Evolutionary conservation across 2,888 invertebrate species (phyloP), one percentile per base, ranked within the genome.

Genomic region (Himalopsyche tibetana): DNA sequence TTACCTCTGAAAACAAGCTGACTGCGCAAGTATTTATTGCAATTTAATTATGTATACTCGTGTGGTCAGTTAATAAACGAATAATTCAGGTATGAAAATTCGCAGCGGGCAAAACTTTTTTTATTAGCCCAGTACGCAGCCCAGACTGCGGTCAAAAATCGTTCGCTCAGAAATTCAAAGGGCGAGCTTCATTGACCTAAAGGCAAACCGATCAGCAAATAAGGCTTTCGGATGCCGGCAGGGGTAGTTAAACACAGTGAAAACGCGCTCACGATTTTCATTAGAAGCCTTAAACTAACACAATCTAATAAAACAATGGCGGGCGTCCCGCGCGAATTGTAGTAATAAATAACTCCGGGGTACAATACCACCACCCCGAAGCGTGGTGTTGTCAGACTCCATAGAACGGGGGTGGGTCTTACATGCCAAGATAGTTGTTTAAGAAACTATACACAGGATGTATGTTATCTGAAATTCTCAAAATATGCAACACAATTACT

Each of bases 251-350:
- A 80, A 80, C 80, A 80, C 80, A 80, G 45, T 42, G 45, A 42
- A 42, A 51, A 42, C 80, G 80, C 80, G 28, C 84, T 84, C 84
- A 84, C 84, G 81, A 84, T 84, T 84, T 84, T 84, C 84, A 84
- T 84, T 84, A 84, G 81, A 84, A 84, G 69, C 81, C 84, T 81
- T 69, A 84, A 81, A 84, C 84, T 84, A 81, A 84, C 84, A 81
- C 84, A 84, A 84, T 84, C 81, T 84, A 81, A 84, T 84, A 84
- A 84, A 84, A 84, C 84, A 84, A 84, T 81, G 84, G 84, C 74
- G 42, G 51, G 51, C 38, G 45, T 36, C 80, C 45, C 42, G 80
- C 80, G 45, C 42, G 80, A 80, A 80, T 80, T 80, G 80, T 80
- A 51, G 80, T 51, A 51, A 80, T 80, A 80, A 80, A 80, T 80